These are phyloP conservation scores for Gadopsis marmoratus DNA, from an alignment of 2,797 vertebrate genomes.

Conservation along the genomic window DNA sequence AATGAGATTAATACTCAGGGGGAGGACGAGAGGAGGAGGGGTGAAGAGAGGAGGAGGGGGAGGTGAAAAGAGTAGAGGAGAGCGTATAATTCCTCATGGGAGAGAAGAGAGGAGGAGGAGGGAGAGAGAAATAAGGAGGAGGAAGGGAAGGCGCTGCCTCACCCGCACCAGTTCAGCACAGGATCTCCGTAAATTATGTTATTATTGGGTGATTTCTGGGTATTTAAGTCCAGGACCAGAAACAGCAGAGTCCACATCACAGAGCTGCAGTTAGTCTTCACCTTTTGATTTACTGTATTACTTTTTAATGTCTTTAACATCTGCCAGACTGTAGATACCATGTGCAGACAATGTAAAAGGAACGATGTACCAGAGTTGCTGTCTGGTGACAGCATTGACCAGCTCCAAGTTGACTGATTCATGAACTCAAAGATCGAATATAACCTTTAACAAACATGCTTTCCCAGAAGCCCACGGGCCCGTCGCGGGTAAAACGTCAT, in stretches of 20 bases:
- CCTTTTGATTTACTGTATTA: too few species aligned
- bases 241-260: neutral
- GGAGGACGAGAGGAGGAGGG: conserved; percentile 27
- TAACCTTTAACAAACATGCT: too few species aligned
- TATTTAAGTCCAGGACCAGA: neutral
- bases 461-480: too few species aligned
- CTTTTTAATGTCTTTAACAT: too few species aligned
- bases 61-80: conserved; percentile 56
- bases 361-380: too few species aligned
- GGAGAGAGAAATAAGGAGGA: neutral
- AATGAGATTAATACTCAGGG: conserved; percentile 59
- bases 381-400: too few species aligned
- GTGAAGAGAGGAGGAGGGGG: conserved; percentile 24
- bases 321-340: too few species aligned
- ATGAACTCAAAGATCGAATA: too few species aligned
- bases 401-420: too few species aligned
- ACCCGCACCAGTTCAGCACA: neutral
- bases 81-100: conserved; percentile 68
- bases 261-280: too few species aligned
- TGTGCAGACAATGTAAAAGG: too few species aligned
- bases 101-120: conserved; percentile 22
- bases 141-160: neutral
- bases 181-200: neutral
- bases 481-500: too few species aligned
- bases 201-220: neutral